phyloP scores from a whole-genome alignment of 2,888 invertebrate genomes.

The Hydrotaea cyrtoneurina region DNA sequence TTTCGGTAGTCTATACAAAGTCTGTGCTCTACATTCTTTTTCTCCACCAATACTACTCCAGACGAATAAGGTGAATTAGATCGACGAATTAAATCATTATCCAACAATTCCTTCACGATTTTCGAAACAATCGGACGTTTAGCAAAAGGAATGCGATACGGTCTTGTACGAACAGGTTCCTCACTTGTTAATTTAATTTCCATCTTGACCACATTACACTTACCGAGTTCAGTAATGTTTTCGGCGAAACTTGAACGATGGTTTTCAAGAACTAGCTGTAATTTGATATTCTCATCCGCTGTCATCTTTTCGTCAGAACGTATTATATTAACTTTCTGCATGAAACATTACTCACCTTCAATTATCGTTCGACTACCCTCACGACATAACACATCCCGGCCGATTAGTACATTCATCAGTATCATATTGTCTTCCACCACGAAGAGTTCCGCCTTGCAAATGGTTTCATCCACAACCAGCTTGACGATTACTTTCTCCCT shows the following conservation, averaged over 20 bases:
- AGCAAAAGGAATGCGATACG: slow-evolving; percentile 65
- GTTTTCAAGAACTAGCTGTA: slow-evolving; percentile 27
- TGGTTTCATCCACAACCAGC: slow-evolving; percentile 45
- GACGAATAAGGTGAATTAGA: slow-evolving; percentile 39
- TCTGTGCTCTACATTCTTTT: slow-evolving; percentile 57
- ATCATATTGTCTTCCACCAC: slow-evolving; percentile 41
- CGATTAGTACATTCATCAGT: slow-evolving; percentile 4
- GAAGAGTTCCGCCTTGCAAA: slow-evolving; percentile 3
- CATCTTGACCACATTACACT: slow-evolving; percentile 57
- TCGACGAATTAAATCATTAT: slow-evolving; percentile 60
- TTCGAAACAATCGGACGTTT: slow-evolving; percentile 53
- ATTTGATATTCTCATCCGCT: background rate
- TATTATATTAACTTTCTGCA: slow-evolving; percentile 34
- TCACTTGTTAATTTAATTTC: slow-evolving; percentile 44
- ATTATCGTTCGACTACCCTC: slow-evolving; percentile 43
- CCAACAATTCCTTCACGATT: slow-evolving; percentile 51
- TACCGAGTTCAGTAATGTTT: slow-evolving; percentile 52
- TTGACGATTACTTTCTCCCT: slow-evolving; percentile 40
- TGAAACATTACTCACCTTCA: slow-evolving; percentile 47
- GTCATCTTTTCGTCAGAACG: background rate
- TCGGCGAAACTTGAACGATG: slow-evolving; percentile 34
- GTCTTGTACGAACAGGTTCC: slow-evolving; percentile 45
- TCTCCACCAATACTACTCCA: slow-evolving; percentile 55
- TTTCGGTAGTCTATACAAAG: slow-evolving; percentile 55
- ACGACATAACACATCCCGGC: slow-evolving; percentile 28